A percentile compares a stretch with the other conserved stretches of the same genome.
Evolutionary conservation across 2,888 invertebrate species (phyloP).

Genomic region (Drepana falcataria): DNA sequence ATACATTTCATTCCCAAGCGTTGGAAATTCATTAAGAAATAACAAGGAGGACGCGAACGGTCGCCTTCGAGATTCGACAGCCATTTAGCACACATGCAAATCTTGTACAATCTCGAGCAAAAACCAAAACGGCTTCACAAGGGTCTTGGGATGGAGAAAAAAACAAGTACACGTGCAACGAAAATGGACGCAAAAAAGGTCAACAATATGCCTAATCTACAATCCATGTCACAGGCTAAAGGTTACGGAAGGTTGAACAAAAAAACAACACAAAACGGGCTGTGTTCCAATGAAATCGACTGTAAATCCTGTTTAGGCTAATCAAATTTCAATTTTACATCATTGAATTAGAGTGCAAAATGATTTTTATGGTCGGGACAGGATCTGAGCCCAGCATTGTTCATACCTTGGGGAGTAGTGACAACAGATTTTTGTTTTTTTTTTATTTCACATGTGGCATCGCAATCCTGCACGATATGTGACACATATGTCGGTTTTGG

Average conservation of each 20-base stretch:
- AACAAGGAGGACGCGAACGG: slow-evolving; percentile 34
- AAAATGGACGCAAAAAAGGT: slow-evolving; percentile 70
- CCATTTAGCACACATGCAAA: slow-evolving; percentile 61
- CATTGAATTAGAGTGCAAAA: slow-evolving; percentile 38
- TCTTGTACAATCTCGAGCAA: slow-evolving; percentile 48
- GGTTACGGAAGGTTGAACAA: slow-evolving; percentile 75
- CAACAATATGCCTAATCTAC: slow-evolving; percentile 78
- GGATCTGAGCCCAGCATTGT: slow-evolving; percentile 62
- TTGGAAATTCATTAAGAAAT: slow-evolving; percentile 38
- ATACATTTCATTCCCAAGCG: slow-evolving; percentile 38
- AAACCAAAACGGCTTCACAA: slow-evolving; percentile 58
- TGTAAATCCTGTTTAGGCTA: slow-evolving; percentile 35
- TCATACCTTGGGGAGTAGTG: slow-evolving; percentile 74
- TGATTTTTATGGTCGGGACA: slow-evolving; percentile 20
- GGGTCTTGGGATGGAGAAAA: slow-evolving; percentile 42
- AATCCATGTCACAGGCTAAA: slow-evolving; percentile 78
- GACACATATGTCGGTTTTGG: slow-evolving; percentile 76
- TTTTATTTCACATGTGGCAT: slow-evolving; percentile 75
- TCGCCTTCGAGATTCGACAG: slow-evolving; percentile 19
- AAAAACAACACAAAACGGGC: slow-evolving; percentile 64
- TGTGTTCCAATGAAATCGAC: slow-evolving; percentile 60
- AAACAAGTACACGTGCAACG: slow-evolving; percentile 70
- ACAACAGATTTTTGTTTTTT: slow-evolving; percentile 75
- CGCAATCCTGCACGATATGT: slow-evolving; percentile 77
- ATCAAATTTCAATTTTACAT: slow-evolving; percentile 36